phyloP scores from a whole-genome alignment of 2,888 invertebrate species.

The Palloptera scutellata region DNA sequence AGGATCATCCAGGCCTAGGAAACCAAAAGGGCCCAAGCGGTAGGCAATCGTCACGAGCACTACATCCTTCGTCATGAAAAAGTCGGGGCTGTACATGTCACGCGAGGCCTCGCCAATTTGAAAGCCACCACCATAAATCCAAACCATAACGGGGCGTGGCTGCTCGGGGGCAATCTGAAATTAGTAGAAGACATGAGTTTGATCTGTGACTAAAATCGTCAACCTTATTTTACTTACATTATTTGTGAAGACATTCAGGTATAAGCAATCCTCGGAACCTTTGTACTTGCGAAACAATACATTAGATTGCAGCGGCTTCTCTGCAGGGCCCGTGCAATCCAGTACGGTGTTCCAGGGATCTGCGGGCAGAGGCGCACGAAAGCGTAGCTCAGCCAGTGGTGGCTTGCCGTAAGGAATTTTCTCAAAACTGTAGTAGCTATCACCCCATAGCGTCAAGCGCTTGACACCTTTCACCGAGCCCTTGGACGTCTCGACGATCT shows the following conservation, averaged over 20 bases:
- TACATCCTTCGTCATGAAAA: constrained; percentile 65
- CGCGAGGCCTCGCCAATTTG: constrained; percentile 64
- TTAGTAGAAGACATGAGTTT: neutral
- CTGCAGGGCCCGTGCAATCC: constrained; percentile 61
- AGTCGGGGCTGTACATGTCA: constrained; percentile 64
- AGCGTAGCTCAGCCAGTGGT: constrained; percentile 57
- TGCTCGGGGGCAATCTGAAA: constrained; percentile 50
- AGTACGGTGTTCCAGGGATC: constrained; percentile 62
- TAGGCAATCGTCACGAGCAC: constrained; percentile 66
- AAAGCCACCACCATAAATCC: constrained; percentile 67
- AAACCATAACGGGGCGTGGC: constrained; percentile 64
- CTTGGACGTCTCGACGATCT: constrained; percentile 53
- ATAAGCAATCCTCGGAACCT: constrained; percentile 68
- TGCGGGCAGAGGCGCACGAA: constrained; percentile 63
- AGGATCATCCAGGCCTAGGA: constrained; percentile 65
- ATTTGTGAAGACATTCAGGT: constrained; percentile 65
- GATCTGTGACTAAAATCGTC: neutral
- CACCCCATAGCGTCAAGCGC: constrained; percentile 58
- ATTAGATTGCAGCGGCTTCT: constrained; percentile 59
- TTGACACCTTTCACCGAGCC: constrained; percentile 60
- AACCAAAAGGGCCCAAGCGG: constrained; percentile 66
- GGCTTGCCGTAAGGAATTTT: constrained; percentile 61
- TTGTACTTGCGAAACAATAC: constrained; percentile 56
- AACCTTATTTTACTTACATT: constrained; percentile 48
- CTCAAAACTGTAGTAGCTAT: constrained; percentile 58